Evolutionary conservation across 2,113 vertebrate genomes (phyloP).

Genomic region (Ctenodactylus gundi): DNA sequence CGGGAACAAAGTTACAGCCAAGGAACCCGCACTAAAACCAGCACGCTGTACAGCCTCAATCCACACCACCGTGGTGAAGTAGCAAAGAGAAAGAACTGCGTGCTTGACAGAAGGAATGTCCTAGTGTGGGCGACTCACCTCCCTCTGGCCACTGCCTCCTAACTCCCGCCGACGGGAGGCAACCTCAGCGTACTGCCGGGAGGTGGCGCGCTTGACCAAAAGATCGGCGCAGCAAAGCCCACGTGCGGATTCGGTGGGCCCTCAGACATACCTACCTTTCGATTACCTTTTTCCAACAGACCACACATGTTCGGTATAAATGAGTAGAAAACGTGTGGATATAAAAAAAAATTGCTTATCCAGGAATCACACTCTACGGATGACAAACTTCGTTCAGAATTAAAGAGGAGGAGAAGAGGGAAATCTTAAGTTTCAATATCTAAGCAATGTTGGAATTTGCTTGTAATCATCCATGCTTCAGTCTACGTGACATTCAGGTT

Average conservation of each 20-base stretch:
- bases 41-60: not conserved
- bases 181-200: not conserved
- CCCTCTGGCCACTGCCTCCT: rapidly evolving
- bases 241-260: rapidly evolving
- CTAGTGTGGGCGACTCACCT: rapidly evolving
- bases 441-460: not conserved
- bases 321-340: not conserved
- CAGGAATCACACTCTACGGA: not conserved
- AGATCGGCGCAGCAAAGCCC: not conserved
- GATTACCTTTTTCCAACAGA: not conserved
- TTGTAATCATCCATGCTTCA: not conserved
- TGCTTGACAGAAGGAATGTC: not conserved
- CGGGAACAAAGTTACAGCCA: too few relatives aligned
- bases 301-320: not conserved
- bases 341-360: not conserved
- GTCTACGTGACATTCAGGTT: not conserved
- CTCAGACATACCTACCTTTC: not conserved
- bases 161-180: not conserved
- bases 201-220: conserved; percentile 62
- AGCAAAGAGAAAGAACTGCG: not conserved
- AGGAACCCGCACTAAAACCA: too few relatives aligned
- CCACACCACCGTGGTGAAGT: too few relatives aligned
- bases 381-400: not conserved
- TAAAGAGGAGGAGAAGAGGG: not conserved
- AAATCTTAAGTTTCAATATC: not conserved